Percentiles rank a stretch among this genome's conserved stretches.
Evolutionary conservation across 2,113 vertebrate species (phyloP).

Genomic region (Saguinus midas): DNA sequence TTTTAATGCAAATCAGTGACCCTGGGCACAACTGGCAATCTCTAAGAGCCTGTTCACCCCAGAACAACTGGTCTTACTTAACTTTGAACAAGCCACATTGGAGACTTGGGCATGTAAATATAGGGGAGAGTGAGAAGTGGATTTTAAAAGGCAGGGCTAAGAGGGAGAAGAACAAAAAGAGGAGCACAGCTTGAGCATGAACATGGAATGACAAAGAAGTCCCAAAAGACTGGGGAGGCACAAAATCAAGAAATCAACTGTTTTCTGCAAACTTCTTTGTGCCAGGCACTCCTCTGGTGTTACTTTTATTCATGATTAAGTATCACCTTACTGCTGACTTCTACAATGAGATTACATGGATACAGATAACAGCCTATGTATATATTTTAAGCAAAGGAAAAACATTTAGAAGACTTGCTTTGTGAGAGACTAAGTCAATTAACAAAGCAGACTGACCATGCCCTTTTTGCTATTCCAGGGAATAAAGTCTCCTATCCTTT

Average conservation of each 20-base stretch:
- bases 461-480: background rate
- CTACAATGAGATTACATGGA: background rate
- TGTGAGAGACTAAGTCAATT: background rate
- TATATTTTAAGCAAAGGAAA: slow-evolving; percentile 32
- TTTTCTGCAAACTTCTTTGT: background rate
- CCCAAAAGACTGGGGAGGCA: background rate
- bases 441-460: background rate
- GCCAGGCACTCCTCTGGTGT: background rate
- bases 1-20: slow-evolving; percentile 12
- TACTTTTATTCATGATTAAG: background rate
- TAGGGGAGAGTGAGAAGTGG: background rate
- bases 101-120: background rate
- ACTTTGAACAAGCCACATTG: background rate
- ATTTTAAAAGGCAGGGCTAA: background rate
- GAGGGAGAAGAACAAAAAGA: background rate
- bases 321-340: background rate
- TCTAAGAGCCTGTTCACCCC: background rate
- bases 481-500: background rate
- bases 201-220: background rate
- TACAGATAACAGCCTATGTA: background rate
- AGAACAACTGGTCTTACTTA: background rate
- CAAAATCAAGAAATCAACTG: background rate
- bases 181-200: background rate
- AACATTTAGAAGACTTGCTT: background rate
- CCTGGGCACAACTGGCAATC: background rate